phyloP scores from a whole-genome alignment of 2,113 vertebrate genomes.

The Hydropotes inermis region DNA sequence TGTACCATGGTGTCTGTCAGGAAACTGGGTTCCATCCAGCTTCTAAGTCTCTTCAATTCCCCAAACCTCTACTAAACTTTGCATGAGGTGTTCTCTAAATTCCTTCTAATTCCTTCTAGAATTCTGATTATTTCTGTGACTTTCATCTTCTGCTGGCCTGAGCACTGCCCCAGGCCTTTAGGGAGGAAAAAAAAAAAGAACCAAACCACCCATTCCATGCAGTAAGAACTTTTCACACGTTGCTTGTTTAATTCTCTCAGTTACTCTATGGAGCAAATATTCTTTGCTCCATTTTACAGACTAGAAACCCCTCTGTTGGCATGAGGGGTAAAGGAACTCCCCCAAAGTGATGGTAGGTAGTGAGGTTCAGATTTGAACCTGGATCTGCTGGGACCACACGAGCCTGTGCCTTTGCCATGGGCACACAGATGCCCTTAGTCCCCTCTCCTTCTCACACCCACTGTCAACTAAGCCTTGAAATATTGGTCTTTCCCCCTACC shows the following conservation, averaged over 20 bases:
- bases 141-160: background rate
- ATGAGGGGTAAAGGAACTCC: background rate
- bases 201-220: background rate
- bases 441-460: background rate
- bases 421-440: background rate
- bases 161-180: background rate
- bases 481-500: background rate
- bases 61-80: background rate
- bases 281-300: constrained; percentile 14
- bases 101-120: background rate
- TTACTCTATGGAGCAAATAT: background rate
- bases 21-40: background rate
- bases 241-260: background rate
- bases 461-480: constrained; percentile 16
- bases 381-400: background rate
- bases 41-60: background rate
- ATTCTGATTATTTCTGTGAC: background rate
- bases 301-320: background rate
- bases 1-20: too few relatives aligned
- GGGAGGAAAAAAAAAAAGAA: background rate
- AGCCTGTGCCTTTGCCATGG: background rate
- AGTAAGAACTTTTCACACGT: background rate
- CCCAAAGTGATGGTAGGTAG: background rate
- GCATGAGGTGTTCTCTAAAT: background rate
- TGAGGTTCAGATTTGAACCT: background rate